Conservation (phyloP, 2,888 invertebrate genomes). For the Strigamia transsilvanica region DNA sequence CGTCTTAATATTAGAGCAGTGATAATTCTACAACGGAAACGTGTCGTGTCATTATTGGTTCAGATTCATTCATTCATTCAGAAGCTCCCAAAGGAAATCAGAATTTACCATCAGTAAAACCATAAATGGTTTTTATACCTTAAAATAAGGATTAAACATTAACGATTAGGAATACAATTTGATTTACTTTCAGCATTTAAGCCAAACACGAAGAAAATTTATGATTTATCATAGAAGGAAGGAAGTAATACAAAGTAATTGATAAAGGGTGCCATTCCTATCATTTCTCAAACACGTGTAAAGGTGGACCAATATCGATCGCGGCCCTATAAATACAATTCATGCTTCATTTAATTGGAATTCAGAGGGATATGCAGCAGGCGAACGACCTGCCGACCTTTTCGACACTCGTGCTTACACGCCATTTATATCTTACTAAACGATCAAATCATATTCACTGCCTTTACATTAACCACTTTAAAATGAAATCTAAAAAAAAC, state of each 20-base stretch:
- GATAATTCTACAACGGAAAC: too few species aligned
- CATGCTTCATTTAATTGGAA: conserved; percentile 25
- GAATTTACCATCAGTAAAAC: too few species aligned
- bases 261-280: not conserved
- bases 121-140: too few species aligned
- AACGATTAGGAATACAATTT: not conserved
- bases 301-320: conserved; percentile 27
- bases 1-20: too few species aligned
- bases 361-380: not conserved
- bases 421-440: not conserved
- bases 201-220: not conserved
- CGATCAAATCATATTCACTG: not conserved
- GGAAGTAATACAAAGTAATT: conserved; percentile 37
- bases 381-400: conserved; percentile 35
- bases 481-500: not conserved
- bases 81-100: too few species aligned
- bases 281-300: conserved; percentile 18
- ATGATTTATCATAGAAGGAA: not conserved
- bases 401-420: not conserved
- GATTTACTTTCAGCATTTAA: not conserved
- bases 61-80: too few species aligned
- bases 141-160: not conserved
- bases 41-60: too few species aligned
- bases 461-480: not conserved
- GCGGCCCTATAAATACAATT: conserved; percentile 10